Conservation (phyloP, 1,140 invertebrate genomes). For the Drosophila funebris region DNA sequence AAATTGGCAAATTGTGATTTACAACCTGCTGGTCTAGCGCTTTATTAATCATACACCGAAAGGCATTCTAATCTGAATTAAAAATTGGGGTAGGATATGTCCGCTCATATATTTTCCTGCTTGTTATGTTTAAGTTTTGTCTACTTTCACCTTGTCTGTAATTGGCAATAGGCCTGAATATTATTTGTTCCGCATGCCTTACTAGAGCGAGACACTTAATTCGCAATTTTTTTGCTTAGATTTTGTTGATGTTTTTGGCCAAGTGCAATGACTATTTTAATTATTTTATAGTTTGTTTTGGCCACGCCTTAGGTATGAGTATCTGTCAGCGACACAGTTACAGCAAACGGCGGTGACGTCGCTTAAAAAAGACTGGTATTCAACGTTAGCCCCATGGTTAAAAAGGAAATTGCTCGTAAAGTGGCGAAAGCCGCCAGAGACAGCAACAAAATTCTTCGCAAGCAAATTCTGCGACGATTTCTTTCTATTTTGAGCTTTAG, state of each 20-base stretch:
- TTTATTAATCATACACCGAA: constrained; percentile 44
- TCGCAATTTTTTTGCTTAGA: constrained; percentile 65
- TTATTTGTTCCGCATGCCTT: constrained; percentile 41
- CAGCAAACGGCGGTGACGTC: constrained; percentile 1
- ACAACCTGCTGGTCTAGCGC: constrained; percentile 22
- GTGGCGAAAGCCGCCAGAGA: constrained; percentile 66
- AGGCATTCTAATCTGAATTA: constrained; percentile 37
- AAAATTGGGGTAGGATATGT: constrained; percentile 34
- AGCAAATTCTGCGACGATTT: constrained; percentile 57
- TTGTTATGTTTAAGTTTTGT: constrained; percentile 7
- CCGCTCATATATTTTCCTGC: neutral
- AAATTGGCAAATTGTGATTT: constrained; percentile 29
- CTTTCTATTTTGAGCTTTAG: constrained; percentile 46
- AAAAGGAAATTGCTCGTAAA: constrained; percentile 80
- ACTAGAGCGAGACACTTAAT: constrained; percentile 17
- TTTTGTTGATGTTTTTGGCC: constrained; percentile 36
- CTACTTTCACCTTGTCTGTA: constrained; percentile 50
- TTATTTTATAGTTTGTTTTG: no score
- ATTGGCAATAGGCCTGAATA: constrained; percentile 49
- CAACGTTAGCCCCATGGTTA: constrained; percentile 53
- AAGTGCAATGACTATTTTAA: constrained; percentile 36
- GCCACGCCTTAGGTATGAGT: neutral
- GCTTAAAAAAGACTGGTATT: constrained; percentile 60
- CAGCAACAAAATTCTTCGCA: constrained; percentile 30
- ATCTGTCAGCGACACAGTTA: neutral